Base-by-base conservation (phyloP, 2,113 vertebrate genomes). In the Himantopus leucocephalus region DNA sequence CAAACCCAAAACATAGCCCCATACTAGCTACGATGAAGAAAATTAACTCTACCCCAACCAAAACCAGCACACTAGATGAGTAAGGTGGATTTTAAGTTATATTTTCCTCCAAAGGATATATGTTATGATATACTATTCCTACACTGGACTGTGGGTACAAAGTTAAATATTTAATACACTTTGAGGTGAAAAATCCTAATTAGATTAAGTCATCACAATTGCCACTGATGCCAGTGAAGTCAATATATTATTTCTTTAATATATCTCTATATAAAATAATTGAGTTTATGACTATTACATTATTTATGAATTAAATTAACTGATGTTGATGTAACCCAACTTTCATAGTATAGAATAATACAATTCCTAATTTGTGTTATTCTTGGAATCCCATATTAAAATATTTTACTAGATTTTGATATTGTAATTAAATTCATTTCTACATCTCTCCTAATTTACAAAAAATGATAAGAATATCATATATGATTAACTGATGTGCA, bases 241-340 rank as follows among this genome's bases (percentile, higher is more conserved):
- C 15, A 79, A 52, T 24, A 76, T 34, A 90, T 41, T 30, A 43
- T 50, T 86, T 72, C 24, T 73, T 64, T 35, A 86, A 74, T 29
- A 2, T 20, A 74, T 66, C 74, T 86, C 5, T 81, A 18, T 21
- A 26, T 43, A 47, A 88, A 94, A 77, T 53, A 74, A 56, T 30
- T 81, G 5, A 1, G 0, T 59, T 84, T 86, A 53, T 52, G 13
- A 34, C 6, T 77, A 45, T 53, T 43, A 58, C 0, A 0, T 39
- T 70, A 41, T 35, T 67, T 85, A 20, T 39, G 11, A 71, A 74
- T 81, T 92, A 62, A 45, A 85, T 63, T 77, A 73, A 50, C 12
- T 66, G 16, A 27, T 59, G 20, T 9, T 77, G 10, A 74, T 37
- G 7, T 2, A 26, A 73, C 53, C 8, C 29, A 52, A 29, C 3